Percentiles rank a stretch among this genome's conserved stretches.
Evolutionary conservation across 2,113 vertebrate species (phyloP).

Genomic region (Sardina pilchardus): DNA sequence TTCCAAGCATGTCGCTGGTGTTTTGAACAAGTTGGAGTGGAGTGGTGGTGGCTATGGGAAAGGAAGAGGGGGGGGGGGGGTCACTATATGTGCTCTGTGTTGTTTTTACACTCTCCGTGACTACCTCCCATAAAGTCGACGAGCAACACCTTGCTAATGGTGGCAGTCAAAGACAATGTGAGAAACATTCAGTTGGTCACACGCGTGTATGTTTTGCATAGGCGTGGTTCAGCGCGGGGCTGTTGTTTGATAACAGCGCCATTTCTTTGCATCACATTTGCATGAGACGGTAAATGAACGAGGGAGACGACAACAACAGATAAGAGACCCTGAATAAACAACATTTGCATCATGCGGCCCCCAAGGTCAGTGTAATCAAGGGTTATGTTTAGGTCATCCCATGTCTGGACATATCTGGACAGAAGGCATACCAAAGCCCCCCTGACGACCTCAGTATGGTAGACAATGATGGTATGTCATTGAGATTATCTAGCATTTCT

Average conservation of each 20-base stretch:
- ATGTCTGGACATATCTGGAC: slow-evolving; percentile 30
- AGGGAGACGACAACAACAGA: not conserved
- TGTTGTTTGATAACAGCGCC: slow-evolving; percentile 28
- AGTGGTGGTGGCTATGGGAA: not conserved
- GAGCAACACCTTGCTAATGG: slow-evolving; percentile 5
- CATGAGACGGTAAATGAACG: not conserved
- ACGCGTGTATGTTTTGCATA: slow-evolving; percentile 42
- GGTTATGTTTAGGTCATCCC: slow-evolving; percentile 35
- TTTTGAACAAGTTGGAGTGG: not conserved
- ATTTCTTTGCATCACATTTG: slow-evolving; percentile 30
- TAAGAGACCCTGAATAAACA: slow-evolving; percentile 7
- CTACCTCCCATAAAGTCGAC: slow-evolving; percentile 7
- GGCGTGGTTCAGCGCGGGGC: slow-evolving; percentile 10
- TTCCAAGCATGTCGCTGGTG: slow-evolving; percentile 10
- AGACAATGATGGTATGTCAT: not conserved
- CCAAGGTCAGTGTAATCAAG: not conserved
- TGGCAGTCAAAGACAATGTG: not conserved
- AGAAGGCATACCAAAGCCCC: slow-evolving; percentile 29
- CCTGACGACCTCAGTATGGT: slow-evolving; percentile 18
- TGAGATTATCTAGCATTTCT: slow-evolving; percentile 4
- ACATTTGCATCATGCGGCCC: not conserved
- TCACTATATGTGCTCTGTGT: not conserved
- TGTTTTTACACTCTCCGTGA: not conserved
- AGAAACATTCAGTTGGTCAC: slow-evolving; percentile 17
- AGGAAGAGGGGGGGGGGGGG: not conserved